Evolutionary conservation across 2,888 invertebrate species (phyloP), one percentile per base, ranked within the genome.

Genomic region (Dryobotodes eremita): DNA sequence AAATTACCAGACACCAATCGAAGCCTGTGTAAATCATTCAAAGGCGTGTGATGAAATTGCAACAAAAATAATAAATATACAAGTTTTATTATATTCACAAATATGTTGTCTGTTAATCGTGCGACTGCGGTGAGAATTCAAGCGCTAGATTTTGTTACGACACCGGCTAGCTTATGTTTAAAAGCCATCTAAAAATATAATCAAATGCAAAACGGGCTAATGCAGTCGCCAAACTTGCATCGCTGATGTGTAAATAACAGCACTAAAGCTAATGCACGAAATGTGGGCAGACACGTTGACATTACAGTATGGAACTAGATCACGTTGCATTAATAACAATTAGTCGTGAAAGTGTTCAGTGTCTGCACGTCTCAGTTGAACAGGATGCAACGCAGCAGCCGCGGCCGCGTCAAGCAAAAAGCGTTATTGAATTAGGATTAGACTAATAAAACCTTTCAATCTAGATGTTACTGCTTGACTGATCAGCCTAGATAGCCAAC

Each of bases 401-500:
- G 90, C 89, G 92, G 94, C 93, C 94, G 84, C 26, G 57, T 71
- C 53, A 65, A 84, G 93, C 94, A 95, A 96, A 96, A 96, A 96
- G 89, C 90, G 92, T 91, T 95, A 95, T 95, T 94, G 94, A 94
- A 95, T 94, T 94, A 95, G 96, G 96, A 96, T 97, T 96, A 96
- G 94, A 90, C 93, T 92, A 94, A 95, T 95, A 94, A 94, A 96
- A 95, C 94, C 93, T 93, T 95, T 95, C 95, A 94, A 96, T 96
- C 96, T 96, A 95, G 96, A 95, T 95, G 92, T 95, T 95, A 92
- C 93, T 92, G 96, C 95, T 93, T 95, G 94, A 96, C 90, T 96
- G 96, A 96, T 95, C 95, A 94, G 92, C 90, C 92, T 93, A 94
- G 95, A 96, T 96, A 94, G 84, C 89, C 91, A 91, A 89, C 90